Evolutionary conservation across 23 tunicate genomes (phyloP).

Genomic region (Clavelina lepadiformis): DNA sequence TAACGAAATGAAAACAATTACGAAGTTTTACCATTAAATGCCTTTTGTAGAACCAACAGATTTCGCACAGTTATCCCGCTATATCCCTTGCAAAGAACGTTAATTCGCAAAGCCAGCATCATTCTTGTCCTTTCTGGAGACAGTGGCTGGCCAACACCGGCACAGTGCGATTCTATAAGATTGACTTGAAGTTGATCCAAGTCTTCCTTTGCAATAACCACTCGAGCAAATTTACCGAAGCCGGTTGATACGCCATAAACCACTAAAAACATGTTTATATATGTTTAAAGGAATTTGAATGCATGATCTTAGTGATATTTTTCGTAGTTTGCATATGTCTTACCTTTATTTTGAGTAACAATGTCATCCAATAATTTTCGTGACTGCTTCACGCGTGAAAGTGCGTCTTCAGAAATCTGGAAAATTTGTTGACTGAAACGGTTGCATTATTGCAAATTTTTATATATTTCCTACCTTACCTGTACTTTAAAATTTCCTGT

Average conservation of each 20-base stretch:
- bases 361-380: slow-evolving; percentile 81
- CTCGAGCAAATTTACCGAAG: slow-evolving; percentile 79
- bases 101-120: slow-evolving; percentile 88
- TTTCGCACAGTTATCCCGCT: slow-evolving; percentile 70
- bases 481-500: slow-evolving; percentile 29
- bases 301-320: neutral
- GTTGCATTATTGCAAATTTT: neutral
- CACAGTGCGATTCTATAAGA: slow-evolving; percentile 85
- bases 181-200: slow-evolving; percentile 67
- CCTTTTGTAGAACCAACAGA: slow-evolving; percentile 43
- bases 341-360: slow-evolving; percentile 60
- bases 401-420: slow-evolving; percentile 52
- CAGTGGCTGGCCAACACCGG: slow-evolving; percentile 83
- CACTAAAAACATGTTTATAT: slow-evolving; percentile 22
- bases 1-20: neutral
- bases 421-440: neutral
- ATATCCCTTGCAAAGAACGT: slow-evolving; percentile 85
- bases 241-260: slow-evolving; percentile 95
- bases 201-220: slow-evolving; percentile 39
- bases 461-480: slow-evolving; percentile 19
- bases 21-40: slow-evolving; percentile 62
- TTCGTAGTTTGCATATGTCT: neutral
- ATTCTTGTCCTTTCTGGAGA: slow-evolving; percentile 67
- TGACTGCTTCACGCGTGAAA: slow-evolving; percentile 36
- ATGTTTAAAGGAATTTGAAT: neutral